phyloP scores from a whole-genome alignment of 2,888 invertebrate genomes.

The Oligia fasciuncula region DNA sequence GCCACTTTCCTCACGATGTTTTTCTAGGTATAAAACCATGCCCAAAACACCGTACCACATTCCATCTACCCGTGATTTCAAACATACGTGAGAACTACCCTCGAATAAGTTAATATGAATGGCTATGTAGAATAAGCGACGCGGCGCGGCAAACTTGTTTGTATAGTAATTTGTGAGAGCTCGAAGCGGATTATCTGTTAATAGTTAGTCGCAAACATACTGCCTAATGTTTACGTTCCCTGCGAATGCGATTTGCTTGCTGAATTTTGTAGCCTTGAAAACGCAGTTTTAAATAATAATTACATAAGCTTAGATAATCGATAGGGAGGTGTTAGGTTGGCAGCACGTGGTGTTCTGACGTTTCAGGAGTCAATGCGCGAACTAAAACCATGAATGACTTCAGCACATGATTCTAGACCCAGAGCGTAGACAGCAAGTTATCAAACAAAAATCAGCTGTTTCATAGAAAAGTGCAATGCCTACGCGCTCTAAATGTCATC shows the following conservation, averaged over 20 bases:
- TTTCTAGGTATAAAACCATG: no score
- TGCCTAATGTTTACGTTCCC: no score
- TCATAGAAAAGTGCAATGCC: no score
- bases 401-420: no score
- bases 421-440: no score
- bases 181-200: slow-evolving; percentile 42
- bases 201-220: slow-evolving; percentile 39
- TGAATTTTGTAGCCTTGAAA: slow-evolving; percentile 15
- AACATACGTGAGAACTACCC: slow-evolving; percentile 2
- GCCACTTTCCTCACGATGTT: no score
- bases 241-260: slow-evolving; percentile 20
- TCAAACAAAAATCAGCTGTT: no score
- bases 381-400: no score
- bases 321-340: neutral
- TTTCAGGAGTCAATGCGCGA: no score
- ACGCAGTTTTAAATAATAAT: neutral
- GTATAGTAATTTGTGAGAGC: slow-evolving; percentile 45
- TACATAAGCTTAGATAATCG: neutral
- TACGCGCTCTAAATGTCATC: no score
- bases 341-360: neutral
- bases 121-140: slow-evolving; percentile 58
- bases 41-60: no score
- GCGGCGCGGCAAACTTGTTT: slow-evolving; percentile 50
- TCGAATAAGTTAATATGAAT: slow-evolving; percentile 56
- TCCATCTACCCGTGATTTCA: neutral